phyloP scores from a whole-genome alignment of 2,888 invertebrate species.

The Glyphotaelius pellucidus region DNA sequence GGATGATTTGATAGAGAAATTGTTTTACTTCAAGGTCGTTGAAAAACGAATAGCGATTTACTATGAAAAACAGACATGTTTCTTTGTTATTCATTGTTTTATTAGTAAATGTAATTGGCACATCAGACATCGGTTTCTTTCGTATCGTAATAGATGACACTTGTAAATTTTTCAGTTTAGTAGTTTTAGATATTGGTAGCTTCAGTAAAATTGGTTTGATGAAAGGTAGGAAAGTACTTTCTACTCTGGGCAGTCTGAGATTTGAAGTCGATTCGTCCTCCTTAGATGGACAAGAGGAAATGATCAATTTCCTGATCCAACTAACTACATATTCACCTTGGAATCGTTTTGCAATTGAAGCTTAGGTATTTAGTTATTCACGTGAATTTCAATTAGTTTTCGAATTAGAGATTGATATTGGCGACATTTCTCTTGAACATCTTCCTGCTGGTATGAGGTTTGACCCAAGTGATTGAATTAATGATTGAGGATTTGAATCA shows the following conservation, averaged over 20 bases:
- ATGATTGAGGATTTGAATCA: neutral
- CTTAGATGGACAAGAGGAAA: constrained; percentile 63
- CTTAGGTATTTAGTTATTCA: neutral
- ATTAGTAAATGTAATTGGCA: too few species aligned
- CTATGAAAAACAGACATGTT: too few species aligned
- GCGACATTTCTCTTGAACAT: neutral
- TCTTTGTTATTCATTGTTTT: too few species aligned
- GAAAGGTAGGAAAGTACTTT: neutral
- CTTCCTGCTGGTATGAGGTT: neutral
- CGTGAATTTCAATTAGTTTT: constrained; percentile 30
- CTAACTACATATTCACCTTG: constrained; percentile 46
- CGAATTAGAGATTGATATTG: constrained; percentile 23
- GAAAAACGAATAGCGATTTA: neutral
- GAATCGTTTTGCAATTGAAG: constrained; percentile 40
- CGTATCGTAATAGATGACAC: too few species aligned
- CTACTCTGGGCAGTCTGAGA: neutral
- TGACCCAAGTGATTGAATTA: neutral
- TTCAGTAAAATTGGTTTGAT: neutral
- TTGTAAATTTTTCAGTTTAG: neutral
- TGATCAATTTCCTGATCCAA: constrained; percentile 62
- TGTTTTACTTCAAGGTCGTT: constrained; percentile 36
- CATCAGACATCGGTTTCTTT: neutral
- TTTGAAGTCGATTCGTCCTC: neutral
- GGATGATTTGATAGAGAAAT: constrained; percentile 27
- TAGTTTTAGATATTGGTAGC: neutral